Evolutionary conservation across 53 echinoderm and acorn worm species (phyloP).

Genomic region (Echinarachnius parma): DNA sequence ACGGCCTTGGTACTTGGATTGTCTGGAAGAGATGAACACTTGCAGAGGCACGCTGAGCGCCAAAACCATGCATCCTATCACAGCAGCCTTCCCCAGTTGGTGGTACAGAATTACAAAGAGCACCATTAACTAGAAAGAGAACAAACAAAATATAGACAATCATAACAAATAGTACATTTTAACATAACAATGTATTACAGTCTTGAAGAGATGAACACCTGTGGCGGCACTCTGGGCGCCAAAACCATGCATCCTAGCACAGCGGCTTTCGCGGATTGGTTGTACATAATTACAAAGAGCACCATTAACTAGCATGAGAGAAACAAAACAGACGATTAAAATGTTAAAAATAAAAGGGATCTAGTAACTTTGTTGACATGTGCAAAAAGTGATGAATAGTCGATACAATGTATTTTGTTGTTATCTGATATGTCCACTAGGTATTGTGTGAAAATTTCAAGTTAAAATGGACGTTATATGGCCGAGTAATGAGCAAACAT

Average conservation of each 20-base stretch:
- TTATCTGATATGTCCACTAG: too few relatives aligned
- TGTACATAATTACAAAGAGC: constrained; percentile 50
- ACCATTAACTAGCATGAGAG: constrained; percentile 41
- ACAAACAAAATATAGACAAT: too few relatives aligned
- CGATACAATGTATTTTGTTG: too few relatives aligned
- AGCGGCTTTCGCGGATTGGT: constrained; percentile 33
- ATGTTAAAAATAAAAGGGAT: too few relatives aligned
- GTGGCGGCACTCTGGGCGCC: constrained; percentile 41
- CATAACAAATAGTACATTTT: too few relatives aligned
- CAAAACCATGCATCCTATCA: constrained; percentile 48
- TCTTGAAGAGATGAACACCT: constrained; percentile 36
- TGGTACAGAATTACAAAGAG: constrained; percentile 51
- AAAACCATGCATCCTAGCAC: constrained; percentile 48
- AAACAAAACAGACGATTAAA: too few relatives aligned
- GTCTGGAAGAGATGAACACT: constrained; percentile 35
- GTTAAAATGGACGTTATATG: too few relatives aligned
- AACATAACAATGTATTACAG: constrained; percentile 55
- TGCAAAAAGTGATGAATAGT: too few relatives aligned
- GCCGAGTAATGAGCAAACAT: too few relatives aligned
- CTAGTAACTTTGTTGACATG: too few relatives aligned
- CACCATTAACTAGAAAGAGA: constrained; percentile 40
- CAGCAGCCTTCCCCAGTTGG: constrained; percentile 38
- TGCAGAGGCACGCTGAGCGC: constrained; percentile 47
- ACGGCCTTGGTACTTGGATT: constrained; percentile 47
- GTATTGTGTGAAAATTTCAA: too few relatives aligned